These are phyloP conservation scores for Drosophila cardini DNA, from an alignment of 1,140 invertebrate genomes.

Conservation along the genomic window DNA sequence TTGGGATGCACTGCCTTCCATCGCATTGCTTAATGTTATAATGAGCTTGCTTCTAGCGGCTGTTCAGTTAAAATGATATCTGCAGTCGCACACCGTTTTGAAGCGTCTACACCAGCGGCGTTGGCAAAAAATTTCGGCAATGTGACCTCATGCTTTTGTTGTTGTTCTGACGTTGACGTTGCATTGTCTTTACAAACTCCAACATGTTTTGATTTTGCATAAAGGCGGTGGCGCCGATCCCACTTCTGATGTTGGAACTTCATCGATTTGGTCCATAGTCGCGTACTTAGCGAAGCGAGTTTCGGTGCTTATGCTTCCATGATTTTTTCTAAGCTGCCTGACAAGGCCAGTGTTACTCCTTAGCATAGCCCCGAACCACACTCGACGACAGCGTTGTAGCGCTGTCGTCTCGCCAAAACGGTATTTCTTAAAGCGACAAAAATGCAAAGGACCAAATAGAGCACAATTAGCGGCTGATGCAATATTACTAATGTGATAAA, in stretches of 20 bases:
- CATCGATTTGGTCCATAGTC: too few species aligned
- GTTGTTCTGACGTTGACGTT: neutral
- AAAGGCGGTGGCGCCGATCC: neutral
- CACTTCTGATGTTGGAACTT: neutral
- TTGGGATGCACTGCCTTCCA: conserved; percentile 34
- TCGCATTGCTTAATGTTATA: conserved; percentile 23
- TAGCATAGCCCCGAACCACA: too few species aligned
- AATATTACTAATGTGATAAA: too few species aligned
- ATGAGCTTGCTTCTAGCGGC: neutral
- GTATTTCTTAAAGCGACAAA: too few species aligned
- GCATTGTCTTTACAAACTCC: neutral
- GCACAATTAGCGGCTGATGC: too few species aligned
- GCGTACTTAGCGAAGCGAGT: too few species aligned
- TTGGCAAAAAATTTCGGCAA: neutral
- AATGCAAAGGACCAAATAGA: too few species aligned
- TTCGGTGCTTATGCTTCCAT: too few species aligned
- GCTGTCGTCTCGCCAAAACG: too few species aligned
- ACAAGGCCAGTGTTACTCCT: too few species aligned
- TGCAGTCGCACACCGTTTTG: neutral
- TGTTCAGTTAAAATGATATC: neutral
- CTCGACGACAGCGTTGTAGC: too few species aligned
- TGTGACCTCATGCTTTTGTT: neutral
- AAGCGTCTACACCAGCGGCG: neutral
- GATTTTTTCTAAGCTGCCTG: too few species aligned
- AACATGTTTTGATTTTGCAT: neutral